Conservation (phyloP, 1,140 invertebrate genomes). For the Saccostrea echinata region DNA sequence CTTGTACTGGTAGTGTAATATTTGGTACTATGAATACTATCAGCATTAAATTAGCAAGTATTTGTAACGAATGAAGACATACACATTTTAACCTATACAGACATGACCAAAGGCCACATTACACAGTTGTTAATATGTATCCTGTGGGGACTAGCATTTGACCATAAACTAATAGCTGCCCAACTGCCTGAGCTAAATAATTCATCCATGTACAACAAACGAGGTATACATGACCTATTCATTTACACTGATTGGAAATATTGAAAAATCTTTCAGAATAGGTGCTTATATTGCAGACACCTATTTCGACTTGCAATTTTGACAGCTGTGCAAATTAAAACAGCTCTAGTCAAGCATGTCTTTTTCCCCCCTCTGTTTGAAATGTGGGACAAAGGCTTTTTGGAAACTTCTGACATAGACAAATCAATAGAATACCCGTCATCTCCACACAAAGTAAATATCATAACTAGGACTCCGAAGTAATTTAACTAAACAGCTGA, state of each 20-base stretch:
- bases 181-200: neutral
- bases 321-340: neutral
- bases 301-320: neutral
- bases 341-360: neutral
- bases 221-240: neutral
- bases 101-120: conserved; percentile 1
- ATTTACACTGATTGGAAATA: conserved; percentile 5
- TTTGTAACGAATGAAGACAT: neutral
- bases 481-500: neutral
- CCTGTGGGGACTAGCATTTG: neutral
- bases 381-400: conserved; percentile 7
- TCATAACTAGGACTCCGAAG: conserved; percentile 11
- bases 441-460: conserved; percentile 19
- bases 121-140: conserved; percentile 21
- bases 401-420: conserved; percentile 12
- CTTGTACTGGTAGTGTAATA: no score
- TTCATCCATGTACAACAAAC: neutral
- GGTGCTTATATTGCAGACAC: neutral
- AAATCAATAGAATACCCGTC: conserved; percentile 10
- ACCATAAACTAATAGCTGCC: neutral
- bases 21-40: no score
- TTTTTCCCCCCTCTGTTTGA: neutral
- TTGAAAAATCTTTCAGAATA: neutral
- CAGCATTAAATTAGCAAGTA: no score
- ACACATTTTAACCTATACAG: neutral